Conservation (phyloP, 1,140 invertebrate genomes). For the Drosophila serrata region DNA sequence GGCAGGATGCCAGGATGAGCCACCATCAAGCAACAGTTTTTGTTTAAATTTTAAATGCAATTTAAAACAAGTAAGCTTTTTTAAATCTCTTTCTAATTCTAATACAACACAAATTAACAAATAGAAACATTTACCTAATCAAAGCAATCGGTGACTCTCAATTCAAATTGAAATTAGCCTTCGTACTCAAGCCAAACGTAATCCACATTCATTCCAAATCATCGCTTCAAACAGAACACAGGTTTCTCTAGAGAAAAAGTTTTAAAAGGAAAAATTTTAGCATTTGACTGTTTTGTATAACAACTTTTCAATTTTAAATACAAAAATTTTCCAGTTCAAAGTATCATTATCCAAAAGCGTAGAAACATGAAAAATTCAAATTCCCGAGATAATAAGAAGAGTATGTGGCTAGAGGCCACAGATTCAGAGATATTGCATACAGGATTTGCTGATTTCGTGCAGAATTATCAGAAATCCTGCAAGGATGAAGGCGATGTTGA, state of each 20-base stretch:
- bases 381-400: too few relatives aligned
- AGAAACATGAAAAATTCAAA: background rate
- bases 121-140: too few relatives aligned
- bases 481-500: accelerated
- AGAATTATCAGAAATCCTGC: too few relatives aligned
- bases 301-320: background rate
- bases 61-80: background rate
- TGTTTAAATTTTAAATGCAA: slow-evolving; percentile 8
- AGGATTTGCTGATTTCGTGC: background rate
- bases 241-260: background rate
- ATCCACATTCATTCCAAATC: background rate
- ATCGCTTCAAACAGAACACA: background rate
- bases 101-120: too few relatives aligned
- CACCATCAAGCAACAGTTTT: slow-evolving; percentile 30
- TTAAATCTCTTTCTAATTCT: too few relatives aligned
- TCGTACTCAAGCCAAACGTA: background rate
- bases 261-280: background rate
- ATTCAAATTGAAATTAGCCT: background rate
- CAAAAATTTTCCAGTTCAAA: background rate
- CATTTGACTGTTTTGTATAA: background rate
- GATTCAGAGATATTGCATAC: background rate
- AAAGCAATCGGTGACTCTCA: background rate
- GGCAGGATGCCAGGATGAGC: slow-evolving; percentile 2
- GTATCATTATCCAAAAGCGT: background rate
- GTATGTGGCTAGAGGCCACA: background rate